Evolutionary conservation across 2,888 invertebrate genomes (phyloP).

Genomic region (Philereme vetulata): DNA sequence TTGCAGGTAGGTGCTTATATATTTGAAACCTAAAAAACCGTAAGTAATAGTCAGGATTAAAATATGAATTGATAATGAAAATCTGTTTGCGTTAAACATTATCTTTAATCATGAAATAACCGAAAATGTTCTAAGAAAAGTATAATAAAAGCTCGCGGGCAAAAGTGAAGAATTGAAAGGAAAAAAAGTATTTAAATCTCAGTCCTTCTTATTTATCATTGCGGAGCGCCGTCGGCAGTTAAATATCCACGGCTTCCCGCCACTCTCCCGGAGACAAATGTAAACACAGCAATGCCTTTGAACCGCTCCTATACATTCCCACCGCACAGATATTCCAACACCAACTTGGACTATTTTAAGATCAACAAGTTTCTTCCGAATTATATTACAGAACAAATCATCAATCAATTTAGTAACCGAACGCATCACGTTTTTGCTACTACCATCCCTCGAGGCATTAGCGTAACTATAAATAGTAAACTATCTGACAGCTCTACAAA

Average conservation of each 20-base stretch:
- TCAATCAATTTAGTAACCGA: conserved; percentile 37
- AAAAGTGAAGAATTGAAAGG: conserved; percentile 59
- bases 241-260: conserved; percentile 70
- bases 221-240: conserved; percentile 69
- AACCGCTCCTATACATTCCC: conserved; percentile 58
- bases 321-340: conserved; percentile 22
- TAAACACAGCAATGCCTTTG: conserved; percentile 74
- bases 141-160: conserved; percentile 52
- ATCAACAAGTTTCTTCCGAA: conserved; percentile 36
- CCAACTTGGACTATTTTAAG: conserved; percentile 29
- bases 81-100: conserved; percentile 27
- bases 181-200: conserved; percentile 76
- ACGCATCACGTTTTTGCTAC: conserved; percentile 31
- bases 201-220: conserved; percentile 74
- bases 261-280: conserved; percentile 68
- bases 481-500: conserved; percentile 38
- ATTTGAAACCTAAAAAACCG: not conserved
- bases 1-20: not conserved
- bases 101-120: conserved; percentile 38
- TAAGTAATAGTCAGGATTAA: conserved; percentile 7
- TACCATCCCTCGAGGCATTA: conserved; percentile 35
- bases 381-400: conserved; percentile 31
- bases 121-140: conserved; percentile 35
- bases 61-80: conserved; percentile 22
- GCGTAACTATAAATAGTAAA: conserved; percentile 38